Evolutionary conservation across 2,888 invertebrate genomes (phyloP), one percentile per base, ranked within the genome.

Genomic region (Drosophila affinis): DNA sequence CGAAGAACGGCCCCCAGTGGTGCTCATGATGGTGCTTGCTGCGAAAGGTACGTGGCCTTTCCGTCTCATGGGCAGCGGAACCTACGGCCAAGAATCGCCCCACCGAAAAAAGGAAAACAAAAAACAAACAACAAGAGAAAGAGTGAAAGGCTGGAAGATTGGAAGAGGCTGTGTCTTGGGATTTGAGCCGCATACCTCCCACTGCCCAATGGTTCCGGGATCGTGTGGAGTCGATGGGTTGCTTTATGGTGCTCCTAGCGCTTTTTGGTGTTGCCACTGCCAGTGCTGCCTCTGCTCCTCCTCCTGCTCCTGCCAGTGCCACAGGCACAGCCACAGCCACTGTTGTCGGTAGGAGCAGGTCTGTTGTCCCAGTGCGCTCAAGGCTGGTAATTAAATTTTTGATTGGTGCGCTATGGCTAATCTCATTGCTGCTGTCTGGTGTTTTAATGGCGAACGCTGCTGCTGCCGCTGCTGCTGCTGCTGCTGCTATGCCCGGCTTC

Each of bases 1-100:
- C 95, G 81, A 95, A 95, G 90, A 95, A 95, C 54, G 95, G 95
- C 29, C 96, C 96, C 94, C 95, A 95, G 88, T 95, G 95, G 72
- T 94, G 94, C 78, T 95, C 95, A 87, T 95, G 95, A 82, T 95
- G 95, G 84, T 94, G 95, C 83, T 95, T 94, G 72, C 79, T 90
- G 44, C 91, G 90, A 78, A 90, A 91, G 27, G 81, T 86, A 17
- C 90, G 90, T n/a, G 88, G 79, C 12, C 85, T 75, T 32, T 91
- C 90, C n/a, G 78, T 72, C 55, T 80, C 89, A 9, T 73, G 61
- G 17, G 53, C 56, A 48, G 72, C 48, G 18, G 51, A 58, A 34
- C 59, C 74, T 74, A 45, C 18, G 56, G 14, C 18, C 32, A 53
- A 14, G 24, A 9, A 47, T 21, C 21, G 21, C 0, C 21, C 21